Base-by-base conservation (phyloP, 2,113 vertebrate species). In the Nothocercus julius region DNA sequence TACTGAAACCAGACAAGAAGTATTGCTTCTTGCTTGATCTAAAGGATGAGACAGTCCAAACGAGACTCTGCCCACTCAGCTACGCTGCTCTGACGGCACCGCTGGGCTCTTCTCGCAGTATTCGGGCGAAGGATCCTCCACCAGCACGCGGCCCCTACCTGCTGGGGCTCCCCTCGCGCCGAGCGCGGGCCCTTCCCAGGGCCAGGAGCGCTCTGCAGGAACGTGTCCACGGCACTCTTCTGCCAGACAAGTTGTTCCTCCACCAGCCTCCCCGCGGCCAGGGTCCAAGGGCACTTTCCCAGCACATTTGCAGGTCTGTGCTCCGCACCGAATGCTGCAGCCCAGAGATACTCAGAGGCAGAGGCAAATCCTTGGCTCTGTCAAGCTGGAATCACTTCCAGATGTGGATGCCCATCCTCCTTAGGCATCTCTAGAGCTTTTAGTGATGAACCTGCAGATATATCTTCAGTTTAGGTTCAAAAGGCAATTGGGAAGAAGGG, bases 51-150 rank as follows among this genome's bases (percentile, higher is more conserved):
- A 70, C 10, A 62, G 67, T 58, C 44, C 61, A n/a, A 63, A 11
- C 1, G 16, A n/a, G 44, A n/a, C 45, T 42, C 34, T 53, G 19
- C 24, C 54, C 21, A 20, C 10, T 11, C 28, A 36, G 15, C 15
- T 12, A 4, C 32, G 17, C n/a, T 54, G 61, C 44, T 68, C 61
- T 18, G 25, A 3, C 61, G 78, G 21, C 25, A 18, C 8, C 24
- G 2, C 19, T 7, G 7, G 58, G 27, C 7, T 61, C 1, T 27
- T 63, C 72, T 13, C 4, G 1, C 4, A 3, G 24, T 6, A 9
- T 25, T 28, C 62, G 19, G 14, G 5, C 36, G 53, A 44, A 89
- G n/a, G 68, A 61, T 9, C 8, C 47, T 22, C 7, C 27, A 1
- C 5, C 34, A 28, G 51, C 20, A 13, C 5, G 6, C 1, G 12